phyloP scores from a whole-genome alignment of 2,888 invertebrate genomes.

The Flabesymbios commensalis region DNA sequence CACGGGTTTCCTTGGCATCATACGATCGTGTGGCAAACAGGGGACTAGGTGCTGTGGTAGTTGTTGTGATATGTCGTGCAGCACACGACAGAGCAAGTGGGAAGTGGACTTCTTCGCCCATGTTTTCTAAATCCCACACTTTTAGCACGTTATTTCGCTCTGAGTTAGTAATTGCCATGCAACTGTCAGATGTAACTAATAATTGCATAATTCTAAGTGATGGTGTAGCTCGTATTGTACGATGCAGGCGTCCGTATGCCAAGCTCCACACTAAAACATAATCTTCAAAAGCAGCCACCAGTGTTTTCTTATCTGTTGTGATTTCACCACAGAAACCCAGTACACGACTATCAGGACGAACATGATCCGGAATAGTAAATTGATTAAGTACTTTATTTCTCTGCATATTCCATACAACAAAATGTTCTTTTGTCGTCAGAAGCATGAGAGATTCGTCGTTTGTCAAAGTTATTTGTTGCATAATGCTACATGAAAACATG shows the following conservation, averaged over 20 bases:
- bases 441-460: too few relatives aligned
- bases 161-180: conserved; percentile 29
- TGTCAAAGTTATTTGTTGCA: too few relatives aligned
- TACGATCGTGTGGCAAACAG: conserved; percentile 34
- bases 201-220: conserved; percentile 13
- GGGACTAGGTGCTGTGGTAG: conserved; percentile 21
- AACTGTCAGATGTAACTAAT: conserved; percentile 31
- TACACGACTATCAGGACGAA: too few relatives aligned
- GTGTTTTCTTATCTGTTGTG: conserved; percentile 26
- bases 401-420: too few relatives aligned
- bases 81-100: conserved; percentile 36
- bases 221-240: conserved; percentile 30
- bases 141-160: conserved; percentile 32
- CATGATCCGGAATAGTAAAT: too few relatives aligned
- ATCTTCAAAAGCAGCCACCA: conserved; percentile 36
- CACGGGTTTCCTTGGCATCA: conserved; percentile 30
- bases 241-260: conserved; percentile 22
- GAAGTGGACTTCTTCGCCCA: conserved; percentile 17
- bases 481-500: too few relatives aligned
- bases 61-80: conserved; percentile 31
- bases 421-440: too few relatives aligned
- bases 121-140: conserved; percentile 34
- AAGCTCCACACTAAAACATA: conserved; percentile 34
- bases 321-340: too few relatives aligned
- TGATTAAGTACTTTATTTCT: too few relatives aligned